phyloP scores from a whole-genome alignment of 2,888 invertebrate genomes.

The Trachelus troglodyta region DNA sequence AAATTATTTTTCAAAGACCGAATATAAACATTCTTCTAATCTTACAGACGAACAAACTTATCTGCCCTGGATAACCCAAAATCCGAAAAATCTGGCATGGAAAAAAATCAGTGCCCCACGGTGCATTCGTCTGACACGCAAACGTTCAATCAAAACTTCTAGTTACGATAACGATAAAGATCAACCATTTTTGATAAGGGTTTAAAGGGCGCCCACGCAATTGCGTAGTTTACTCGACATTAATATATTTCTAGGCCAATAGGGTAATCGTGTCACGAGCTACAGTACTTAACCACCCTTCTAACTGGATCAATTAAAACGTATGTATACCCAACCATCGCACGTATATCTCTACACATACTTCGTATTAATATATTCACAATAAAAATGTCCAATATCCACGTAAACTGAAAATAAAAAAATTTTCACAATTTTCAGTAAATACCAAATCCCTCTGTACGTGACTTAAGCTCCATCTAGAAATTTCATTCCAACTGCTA shows the following conservation, averaged over 20 bases:
- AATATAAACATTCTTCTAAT: background rate
- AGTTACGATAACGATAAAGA: constrained; percentile 36
- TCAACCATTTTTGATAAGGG: constrained; percentile 34
- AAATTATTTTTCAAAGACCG: background rate
- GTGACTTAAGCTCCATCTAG: background rate
- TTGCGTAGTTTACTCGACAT: constrained; percentile 43
- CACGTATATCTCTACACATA: background rate
- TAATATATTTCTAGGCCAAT: constrained; percentile 28
- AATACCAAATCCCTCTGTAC: background rate
- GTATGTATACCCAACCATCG: background rate
- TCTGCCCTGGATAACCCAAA: background rate
- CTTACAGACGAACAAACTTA: background rate
- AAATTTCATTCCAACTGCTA: background rate
- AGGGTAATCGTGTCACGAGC: constrained; percentile 16
- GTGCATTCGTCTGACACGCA: constrained; percentile 42
- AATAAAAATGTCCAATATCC: background rate
- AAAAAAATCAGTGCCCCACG: constrained; percentile 13
- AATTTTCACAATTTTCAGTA: background rate
- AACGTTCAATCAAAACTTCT: constrained; percentile 44
- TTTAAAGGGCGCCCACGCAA: constrained; percentile 47
- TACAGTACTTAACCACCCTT: background rate
- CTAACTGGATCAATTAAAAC: background rate
- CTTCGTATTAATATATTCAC: background rate
- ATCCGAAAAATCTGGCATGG: background rate
- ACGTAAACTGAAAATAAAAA: background rate